These are phyloP conservation scores for Geococcyx californianus DNA, from an alignment of 2,113 vertebrate species.

Conservation along the genomic window DNA sequence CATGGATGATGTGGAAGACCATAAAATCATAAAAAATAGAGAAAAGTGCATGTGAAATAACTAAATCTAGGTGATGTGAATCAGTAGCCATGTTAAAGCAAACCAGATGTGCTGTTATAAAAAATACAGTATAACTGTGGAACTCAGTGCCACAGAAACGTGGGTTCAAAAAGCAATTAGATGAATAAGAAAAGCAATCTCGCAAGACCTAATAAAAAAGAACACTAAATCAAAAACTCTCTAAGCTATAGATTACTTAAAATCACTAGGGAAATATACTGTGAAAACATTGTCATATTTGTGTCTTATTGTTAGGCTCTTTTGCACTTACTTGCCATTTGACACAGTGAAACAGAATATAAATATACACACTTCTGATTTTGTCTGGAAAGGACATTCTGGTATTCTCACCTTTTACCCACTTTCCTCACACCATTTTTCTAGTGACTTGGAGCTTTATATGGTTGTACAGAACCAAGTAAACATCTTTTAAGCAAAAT, in stretches of 20 bases:
- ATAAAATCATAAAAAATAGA: not conserved
- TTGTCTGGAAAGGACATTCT: not conserved
- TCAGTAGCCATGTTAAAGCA: not conserved
- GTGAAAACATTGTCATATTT: not conserved
- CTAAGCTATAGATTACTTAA: not conserved
- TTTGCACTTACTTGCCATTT: not conserved
- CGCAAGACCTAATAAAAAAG: not conserved
- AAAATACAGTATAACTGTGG: not conserved
- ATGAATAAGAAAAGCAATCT: not conserved
- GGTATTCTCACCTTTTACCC: not conserved
- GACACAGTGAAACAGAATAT: not conserved
- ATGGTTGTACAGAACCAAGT: not conserved
- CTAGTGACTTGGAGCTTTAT: not conserved
- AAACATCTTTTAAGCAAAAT: not conserved
- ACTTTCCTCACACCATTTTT: not conserved
- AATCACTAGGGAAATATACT: not conserved
- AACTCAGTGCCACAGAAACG: not conserved
- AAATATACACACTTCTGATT: not conserved
- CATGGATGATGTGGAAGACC: not conserved
- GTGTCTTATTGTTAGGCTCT: not conserved
- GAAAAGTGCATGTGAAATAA: not conserved
- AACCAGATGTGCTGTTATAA: not conserved
- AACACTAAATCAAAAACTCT: not conserved
- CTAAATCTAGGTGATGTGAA: not conserved
- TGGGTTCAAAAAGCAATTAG: not conserved